These are phyloP conservation scores for Cheilosia vulpina DNA, from an alignment of 2,888 invertebrate species.

Conservation along the genomic window DNA sequence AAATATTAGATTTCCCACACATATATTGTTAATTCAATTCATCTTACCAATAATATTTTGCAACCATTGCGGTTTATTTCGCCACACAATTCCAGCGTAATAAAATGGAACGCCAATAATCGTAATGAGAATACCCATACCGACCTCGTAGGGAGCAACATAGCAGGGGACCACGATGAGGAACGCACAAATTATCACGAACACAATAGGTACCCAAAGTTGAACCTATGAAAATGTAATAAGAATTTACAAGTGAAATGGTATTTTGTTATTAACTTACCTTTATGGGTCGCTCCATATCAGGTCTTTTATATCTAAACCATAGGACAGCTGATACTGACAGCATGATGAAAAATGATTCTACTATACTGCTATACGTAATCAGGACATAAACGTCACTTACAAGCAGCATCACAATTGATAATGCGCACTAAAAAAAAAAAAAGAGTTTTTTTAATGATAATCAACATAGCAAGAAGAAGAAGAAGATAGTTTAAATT, in stretches of 20 bases:
- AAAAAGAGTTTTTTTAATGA: neutral
- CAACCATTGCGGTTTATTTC: constrained; percentile 87
- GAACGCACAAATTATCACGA: constrained; percentile 90
- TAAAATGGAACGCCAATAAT: constrained; percentile 93
- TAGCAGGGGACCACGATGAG: constrained; percentile 91
- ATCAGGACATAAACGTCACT: constrained; percentile 94
- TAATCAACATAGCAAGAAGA: constrained; percentile 76
- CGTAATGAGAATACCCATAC: constrained; percentile 91
- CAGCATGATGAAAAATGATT: constrained; percentile 95
- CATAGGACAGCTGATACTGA: constrained; percentile 94
- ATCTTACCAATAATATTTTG: constrained; percentile 86
- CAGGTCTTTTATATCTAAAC: constrained; percentile 91
- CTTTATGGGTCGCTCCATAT: constrained; percentile 93
- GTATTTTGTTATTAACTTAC: constrained; percentile 83
- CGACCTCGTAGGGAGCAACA: constrained; percentile 91
- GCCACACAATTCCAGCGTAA: constrained; percentile 88
- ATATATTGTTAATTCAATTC: neutral
- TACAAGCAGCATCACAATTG: constrained; percentile 92
- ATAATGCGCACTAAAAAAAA: constrained; percentile 89
- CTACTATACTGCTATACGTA: constrained; percentile 96
- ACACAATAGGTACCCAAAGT: constrained; percentile 89
- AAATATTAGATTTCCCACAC: neutral
- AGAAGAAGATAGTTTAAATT: no score
- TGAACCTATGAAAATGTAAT: constrained; percentile 85
- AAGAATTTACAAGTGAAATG: neutral